Base-by-base conservation (phyloP, 1,140 invertebrate genomes). In the Drosophila pectinifera region DNA sequence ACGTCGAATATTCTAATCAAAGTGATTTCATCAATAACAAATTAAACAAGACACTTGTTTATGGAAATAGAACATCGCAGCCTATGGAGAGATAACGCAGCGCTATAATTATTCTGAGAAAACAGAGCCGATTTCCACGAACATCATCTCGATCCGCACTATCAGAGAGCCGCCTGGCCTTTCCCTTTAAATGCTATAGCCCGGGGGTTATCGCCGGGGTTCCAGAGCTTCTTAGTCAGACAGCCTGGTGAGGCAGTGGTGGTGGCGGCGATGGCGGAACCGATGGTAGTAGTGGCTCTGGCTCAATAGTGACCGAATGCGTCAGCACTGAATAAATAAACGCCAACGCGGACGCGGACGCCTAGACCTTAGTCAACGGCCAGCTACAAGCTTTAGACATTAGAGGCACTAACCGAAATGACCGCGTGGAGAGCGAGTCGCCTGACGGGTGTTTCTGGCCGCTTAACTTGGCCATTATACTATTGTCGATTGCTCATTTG, bases 401-500 rank as follows among this genome's bases (percentile, higher is more conserved):
- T 68, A 41, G 39, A 38, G 34, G 38, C 14, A 34, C 31, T 56
- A n/a, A 41, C 10, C 13, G 42, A 49, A 49, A 34, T 68, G 57
- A 39, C 39, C 41, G 56, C 16, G 5, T 24, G 26, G 43, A 34
- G 39, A 22, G 22, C 22, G 22, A 4, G 22, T 4, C 22, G 22
- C 1, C 58, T 57, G 57, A 49, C 42, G 42, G 58, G 72, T 78
- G 78, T 64, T 80, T 53, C 45, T 13, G 61, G 39, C 78, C 79
- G 80, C 79, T 78, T 78, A 82, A 83, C 74, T 82, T 82, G 67
- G 79, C 68, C 61, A 78, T 82, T 82, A 82, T 64, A 69, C 62
- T 46, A 74, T 62, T 72, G 70, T 76, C 75, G 80, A 80, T 84
- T 84, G 80, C 80, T 84, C 80, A 84, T 84, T 84, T 84, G 80